Evolutionary conservation across 2,797 vertebrate species (phyloP), one percentile per base, ranked within the genome.

Genomic region (Champsocephalus esox): DNA sequence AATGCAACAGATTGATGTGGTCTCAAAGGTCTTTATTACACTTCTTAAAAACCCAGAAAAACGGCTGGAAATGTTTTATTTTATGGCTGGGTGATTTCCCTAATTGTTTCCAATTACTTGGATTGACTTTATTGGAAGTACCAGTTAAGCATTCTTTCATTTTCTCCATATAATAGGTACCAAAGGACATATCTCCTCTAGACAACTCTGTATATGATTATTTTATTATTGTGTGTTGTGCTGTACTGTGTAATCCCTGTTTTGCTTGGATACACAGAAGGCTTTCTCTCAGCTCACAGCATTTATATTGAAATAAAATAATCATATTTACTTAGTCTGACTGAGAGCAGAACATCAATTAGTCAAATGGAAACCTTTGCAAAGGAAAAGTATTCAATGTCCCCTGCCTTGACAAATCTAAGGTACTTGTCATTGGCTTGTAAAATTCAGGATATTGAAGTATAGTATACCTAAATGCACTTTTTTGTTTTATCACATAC

Each of bases 291-390:
- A 48, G 11, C n/a, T 52, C 6, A n/a, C 11, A 38, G 28, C 9
- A 48, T 50, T 52, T 55, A 5, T 32, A 43, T 55, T 62, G 32
- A 68, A 62, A 50, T 19, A 32, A 43, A 38, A 11, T 6, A 64
- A 52, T 52, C 2, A 4, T 12, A 10, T 24, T 12, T 8, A 57
- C 14, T 9, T 65, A 16, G 21, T 66, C 43, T 41, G 34, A 41
- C 49, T 34, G 17, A 69, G 44, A 32, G 43, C 28, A 55, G 6
- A 11, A 12, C 45, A 19, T 12, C 28, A 52, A 45, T 12, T 2
- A 34, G 14, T 52, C 28, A 9, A 57, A 63, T 32, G 45, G 49
- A 62, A 68, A 68, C 9, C 11, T 19, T 64, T 70, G 17, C 12
- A 19, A 52, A 32, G 28, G 28, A 28, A 28, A 28, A 28, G 16